Conservation (phyloP, 2,113 vertebrate species). For the Shinisaurus crocodilurus region DNA sequence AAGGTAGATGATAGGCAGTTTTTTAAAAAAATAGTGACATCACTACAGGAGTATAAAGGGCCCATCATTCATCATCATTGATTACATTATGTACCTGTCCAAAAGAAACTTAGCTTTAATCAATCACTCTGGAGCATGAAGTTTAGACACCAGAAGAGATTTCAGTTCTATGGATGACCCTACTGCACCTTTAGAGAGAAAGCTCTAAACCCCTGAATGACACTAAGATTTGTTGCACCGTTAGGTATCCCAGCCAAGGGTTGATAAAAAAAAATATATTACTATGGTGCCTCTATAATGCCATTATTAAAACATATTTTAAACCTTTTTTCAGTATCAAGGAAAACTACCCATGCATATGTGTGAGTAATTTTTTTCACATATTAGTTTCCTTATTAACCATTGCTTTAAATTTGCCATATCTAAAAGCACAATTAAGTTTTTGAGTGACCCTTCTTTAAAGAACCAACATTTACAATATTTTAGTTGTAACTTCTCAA, state of each 20-base stretch:
- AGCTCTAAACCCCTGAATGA: constrained; percentile 7
- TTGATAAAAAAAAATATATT: background rate
- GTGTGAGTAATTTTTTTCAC: background rate
- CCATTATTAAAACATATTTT: constrained; percentile 26
- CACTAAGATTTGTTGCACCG: background rate
- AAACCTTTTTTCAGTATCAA: background rate
- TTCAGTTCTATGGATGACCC: background rate
- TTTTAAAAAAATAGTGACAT: background rate
- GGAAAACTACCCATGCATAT: background rate
- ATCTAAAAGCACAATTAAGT: background rate
- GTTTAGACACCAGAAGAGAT: background rate
- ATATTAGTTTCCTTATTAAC: background rate
- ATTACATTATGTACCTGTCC: background rate
- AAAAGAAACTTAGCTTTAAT: constrained; percentile 7
- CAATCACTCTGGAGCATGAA: background rate
- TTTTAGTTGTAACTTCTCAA: constrained; percentile 2
- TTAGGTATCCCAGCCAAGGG: background rate
- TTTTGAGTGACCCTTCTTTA: background rate
- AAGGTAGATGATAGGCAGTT: background rate
- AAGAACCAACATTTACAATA: background rate
- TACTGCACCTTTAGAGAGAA: constrained; percentile 4
- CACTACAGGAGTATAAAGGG: background rate
- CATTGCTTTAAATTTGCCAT: background rate
- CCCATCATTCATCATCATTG: background rate
- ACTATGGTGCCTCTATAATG: background rate